These are phyloP conservation scores for Erebia ligea DNA, from an alignment of 2,888 invertebrate species.

Conservation along the genomic window DNA sequence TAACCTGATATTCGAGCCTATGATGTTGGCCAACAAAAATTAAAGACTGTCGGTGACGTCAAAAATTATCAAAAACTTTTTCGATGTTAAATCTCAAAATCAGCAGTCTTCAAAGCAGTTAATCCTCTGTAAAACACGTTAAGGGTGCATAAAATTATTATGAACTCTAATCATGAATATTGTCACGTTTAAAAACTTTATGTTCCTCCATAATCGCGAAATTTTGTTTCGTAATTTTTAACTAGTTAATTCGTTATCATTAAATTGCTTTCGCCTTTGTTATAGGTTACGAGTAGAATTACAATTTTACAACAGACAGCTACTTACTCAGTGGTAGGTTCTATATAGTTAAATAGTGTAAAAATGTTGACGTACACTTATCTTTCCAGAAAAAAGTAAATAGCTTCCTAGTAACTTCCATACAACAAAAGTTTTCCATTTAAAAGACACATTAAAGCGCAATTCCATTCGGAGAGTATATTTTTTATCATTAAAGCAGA, in stretches of 20 bases:
- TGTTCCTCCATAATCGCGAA: background rate
- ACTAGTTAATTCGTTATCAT: background rate
- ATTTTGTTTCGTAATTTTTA: conserved; percentile 2
- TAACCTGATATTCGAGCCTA: too few relatives aligned
- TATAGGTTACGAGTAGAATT: background rate
- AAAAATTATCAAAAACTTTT: background rate
- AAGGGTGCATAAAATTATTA: conserved; percentile 19
- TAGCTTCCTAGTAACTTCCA: too few relatives aligned
- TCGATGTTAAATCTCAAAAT: conserved; percentile 4
- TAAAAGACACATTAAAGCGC: background rate
- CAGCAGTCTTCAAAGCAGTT: conserved; percentile 12
- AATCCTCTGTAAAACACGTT: conserved; percentile 2
- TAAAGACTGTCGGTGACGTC: too few relatives aligned
- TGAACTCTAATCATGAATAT: conserved; percentile 10
- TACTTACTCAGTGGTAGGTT: too few relatives aligned
- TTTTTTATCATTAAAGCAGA: background rate
- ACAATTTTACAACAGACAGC: background rate
- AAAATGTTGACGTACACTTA: too few relatives aligned
- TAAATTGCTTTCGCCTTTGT: background rate
- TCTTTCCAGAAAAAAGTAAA: too few relatives aligned
- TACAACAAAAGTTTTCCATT: background rate
- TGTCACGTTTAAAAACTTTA: conserved; percentile 17
- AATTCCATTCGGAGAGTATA: background rate
- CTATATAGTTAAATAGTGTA: too few relatives aligned
- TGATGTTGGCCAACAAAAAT: too few relatives aligned